Conservation (phyloP, 2,888 invertebrate genomes). For the Microctonus aethiopoides region DNA sequence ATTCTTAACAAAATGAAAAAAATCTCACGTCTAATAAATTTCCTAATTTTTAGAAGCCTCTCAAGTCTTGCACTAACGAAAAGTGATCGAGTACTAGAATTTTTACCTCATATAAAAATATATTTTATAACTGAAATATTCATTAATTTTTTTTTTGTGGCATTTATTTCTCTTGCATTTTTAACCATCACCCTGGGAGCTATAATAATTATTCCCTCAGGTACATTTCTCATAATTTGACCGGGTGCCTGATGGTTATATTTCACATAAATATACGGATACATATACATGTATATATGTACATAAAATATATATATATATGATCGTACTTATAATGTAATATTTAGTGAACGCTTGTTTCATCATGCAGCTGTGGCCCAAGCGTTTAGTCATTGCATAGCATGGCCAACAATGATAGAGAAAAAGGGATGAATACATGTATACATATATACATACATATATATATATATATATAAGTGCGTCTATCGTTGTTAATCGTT, state of each 20-base stretch:
- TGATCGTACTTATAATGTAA: constrained; percentile 1
- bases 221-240: background rate
- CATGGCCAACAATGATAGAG: background rate
- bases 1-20: too few relatives aligned
- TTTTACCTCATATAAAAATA: too few relatives aligned
- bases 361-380: constrained; percentile 19
- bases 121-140: too few relatives aligned
- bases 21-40: too few relatives aligned
- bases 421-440: constrained; percentile 24
- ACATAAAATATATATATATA: too few relatives aligned
- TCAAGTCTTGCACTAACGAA: too few relatives aligned
- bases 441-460: too few relatives aligned
- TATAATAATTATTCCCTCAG: constrained; percentile 7
- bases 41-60: too few relatives aligned
- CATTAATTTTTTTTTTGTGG: background rate
- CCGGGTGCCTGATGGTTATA: background rate
- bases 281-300: background rate
- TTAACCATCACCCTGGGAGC: background rate
- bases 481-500: constrained; percentile 47
- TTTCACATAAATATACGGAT: too few relatives aligned
- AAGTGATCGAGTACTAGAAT: too few relatives aligned
- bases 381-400: constrained; percentile 5
- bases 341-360: background rate
- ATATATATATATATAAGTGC: too few relatives aligned
- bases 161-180: background rate